Evolutionary conservation across 2,888 invertebrate genomes (phyloP).

Genomic region (Syrphus vitripennis): DNA sequence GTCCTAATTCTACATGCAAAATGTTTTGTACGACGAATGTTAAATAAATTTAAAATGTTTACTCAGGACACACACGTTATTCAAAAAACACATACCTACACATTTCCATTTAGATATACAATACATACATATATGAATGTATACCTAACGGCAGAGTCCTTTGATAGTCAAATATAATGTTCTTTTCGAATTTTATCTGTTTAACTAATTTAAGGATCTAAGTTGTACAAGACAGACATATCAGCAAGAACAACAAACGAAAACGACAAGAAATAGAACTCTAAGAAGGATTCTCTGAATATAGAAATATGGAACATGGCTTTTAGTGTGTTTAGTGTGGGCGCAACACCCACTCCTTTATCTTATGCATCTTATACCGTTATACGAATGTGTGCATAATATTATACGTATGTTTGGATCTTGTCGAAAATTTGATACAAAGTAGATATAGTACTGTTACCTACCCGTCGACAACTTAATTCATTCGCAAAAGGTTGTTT

Average conservation of each 20-base stretch:
- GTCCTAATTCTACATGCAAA: slow-evolving; percentile 14
- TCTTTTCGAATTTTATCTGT: slow-evolving; percentile 65
- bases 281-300: not conserved
- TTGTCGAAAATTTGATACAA: not conserved
- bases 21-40: slow-evolving; percentile 40
- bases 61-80: slow-evolving; percentile 36
- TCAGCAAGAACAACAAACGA: not conserved
- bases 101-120: too few species aligned
- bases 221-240: slow-evolving; percentile 32
- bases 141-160: slow-evolving; percentile 4
- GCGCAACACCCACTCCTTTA: not conserved
- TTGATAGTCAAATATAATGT: slow-evolving; percentile 63
- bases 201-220: slow-evolving; percentile 67
- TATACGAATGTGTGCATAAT: not conserved
- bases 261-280: not conserved
- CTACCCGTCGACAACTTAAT: not conserved
- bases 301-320: not conserved
- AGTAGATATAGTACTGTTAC: not conserved
- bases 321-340: slow-evolving; percentile 29
- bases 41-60: slow-evolving; percentile 69
- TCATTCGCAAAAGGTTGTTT: slow-evolving; percentile 5
- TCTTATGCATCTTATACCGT: not conserved
- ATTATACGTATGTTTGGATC: not conserved
- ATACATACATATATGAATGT: not conserved
- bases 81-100: not conserved